Evolutionary conservation across 2,888 invertebrate species (phyloP).

Genomic region (Mimumesa dahlbomi): DNA sequence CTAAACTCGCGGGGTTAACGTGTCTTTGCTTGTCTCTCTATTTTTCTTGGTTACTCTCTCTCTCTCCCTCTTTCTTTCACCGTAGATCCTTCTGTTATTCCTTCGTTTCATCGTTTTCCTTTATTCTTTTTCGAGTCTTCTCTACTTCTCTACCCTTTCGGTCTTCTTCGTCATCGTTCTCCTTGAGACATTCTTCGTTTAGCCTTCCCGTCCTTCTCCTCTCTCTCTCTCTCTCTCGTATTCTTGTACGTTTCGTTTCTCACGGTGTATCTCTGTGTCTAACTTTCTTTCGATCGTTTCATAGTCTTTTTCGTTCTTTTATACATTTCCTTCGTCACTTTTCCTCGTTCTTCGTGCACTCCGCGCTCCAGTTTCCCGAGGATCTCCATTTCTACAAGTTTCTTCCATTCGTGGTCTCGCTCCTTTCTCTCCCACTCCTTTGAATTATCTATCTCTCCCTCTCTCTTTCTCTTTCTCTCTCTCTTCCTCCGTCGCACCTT

Average conservation of each 20-base stretch:
- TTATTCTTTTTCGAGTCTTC: background rate
- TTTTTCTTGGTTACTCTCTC: conserved; percentile 29
- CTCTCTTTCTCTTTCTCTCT: conserved; percentile 16
- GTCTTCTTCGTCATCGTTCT: conserved; percentile 36
- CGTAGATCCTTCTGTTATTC: conserved; percentile 7
- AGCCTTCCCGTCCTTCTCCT: conserved; percentile 12
- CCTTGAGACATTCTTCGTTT: conserved; percentile 30
- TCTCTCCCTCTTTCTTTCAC: conserved; percentile 6
- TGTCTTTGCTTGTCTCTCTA: conserved; percentile 48
- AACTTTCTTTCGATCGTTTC: no score
- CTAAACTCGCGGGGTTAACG: conserved; percentile 59
- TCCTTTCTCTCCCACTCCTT: conserved; percentile 14
- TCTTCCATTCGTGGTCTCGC: conserved; percentile 2
- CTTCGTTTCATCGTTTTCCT: conserved; percentile 1
- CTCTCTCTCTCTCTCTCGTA: no score
- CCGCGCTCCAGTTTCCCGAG: conserved; percentile 7
- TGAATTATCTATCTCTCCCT: conserved; percentile 9
- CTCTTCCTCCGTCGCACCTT: conserved; percentile 11
- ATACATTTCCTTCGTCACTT: background rate
- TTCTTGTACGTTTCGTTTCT: no score
- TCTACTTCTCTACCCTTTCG: conserved; percentile 10
- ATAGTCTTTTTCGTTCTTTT: no score
- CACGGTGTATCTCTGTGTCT: no score
- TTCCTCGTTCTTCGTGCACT: conserved; percentile 19
- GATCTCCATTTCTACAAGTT: no score